Conservation (phyloP, 2,888 invertebrate genomes). For the Ethmia dodecea region DNA sequence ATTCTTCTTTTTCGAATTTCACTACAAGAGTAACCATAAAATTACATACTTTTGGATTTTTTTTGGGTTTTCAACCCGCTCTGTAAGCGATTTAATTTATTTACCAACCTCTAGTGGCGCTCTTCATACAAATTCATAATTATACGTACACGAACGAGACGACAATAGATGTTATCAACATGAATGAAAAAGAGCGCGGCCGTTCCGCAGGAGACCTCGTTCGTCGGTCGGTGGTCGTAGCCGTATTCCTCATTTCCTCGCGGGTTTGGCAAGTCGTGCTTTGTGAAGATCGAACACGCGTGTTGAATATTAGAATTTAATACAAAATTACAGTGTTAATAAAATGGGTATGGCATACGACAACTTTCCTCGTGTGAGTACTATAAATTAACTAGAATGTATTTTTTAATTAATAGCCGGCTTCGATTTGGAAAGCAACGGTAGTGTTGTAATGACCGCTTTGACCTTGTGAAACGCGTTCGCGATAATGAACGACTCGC, state of each 20-base stretch:
- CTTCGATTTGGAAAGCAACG: constrained; percentile 68
- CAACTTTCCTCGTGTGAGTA: constrained; percentile 63
- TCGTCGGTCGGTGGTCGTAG: constrained; percentile 27
- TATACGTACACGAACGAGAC: constrained; percentile 45
- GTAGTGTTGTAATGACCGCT: constrained; percentile 73
- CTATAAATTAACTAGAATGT: constrained; percentile 15
- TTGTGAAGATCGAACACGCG: constrained; percentile 33
- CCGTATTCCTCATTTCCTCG: constrained; percentile 60
- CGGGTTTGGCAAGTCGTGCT: constrained; percentile 62
- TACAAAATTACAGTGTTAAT: constrained; percentile 17
- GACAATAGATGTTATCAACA: constrained; percentile 49
- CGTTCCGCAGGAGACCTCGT: constrained; percentile 43
- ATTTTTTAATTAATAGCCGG: constrained; percentile 36
- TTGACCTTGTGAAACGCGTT: constrained; percentile 76
- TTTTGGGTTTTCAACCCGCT: no score
- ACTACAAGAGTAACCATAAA: not conserved
- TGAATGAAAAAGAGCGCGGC: constrained; percentile 67
- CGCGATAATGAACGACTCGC: constrained; percentile 62
- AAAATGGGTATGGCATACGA: constrained; percentile 69
- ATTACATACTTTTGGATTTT: not conserved
- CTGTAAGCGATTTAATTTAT: no score
- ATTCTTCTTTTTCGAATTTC: not conserved
- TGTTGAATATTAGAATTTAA: constrained; percentile 3
- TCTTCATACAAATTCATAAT: constrained; percentile 25
- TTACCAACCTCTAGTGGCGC: constrained; percentile 11